These are phyloP conservation scores for Indicator maculatus DNA, from an alignment of 2,113 vertebrate species.

Conservation along the genomic window DNA sequence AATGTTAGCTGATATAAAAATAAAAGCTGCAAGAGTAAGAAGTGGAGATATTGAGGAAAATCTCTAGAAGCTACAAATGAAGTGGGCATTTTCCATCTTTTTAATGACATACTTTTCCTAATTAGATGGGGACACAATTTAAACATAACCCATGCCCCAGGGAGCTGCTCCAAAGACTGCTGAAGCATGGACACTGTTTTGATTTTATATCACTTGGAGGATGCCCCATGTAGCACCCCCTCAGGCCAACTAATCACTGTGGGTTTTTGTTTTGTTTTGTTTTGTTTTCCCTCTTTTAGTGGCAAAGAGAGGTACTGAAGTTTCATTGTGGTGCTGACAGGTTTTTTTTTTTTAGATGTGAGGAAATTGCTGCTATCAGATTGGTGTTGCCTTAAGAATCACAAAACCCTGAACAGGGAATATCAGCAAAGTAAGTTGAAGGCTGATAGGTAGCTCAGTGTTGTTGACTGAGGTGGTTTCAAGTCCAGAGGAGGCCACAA, in stretches of 20 bases:
- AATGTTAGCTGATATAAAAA: background rate
- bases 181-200: background rate
- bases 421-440: background rate
- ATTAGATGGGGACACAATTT: background rate
- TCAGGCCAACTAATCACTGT: background rate
- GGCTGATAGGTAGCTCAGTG: background rate
- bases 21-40: background rate
- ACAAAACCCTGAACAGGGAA: too few species aligned
- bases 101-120: background rate
- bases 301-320: background rate
- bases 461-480: background rate
- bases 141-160: fast-evolving
- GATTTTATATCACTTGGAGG: background rate
- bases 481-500: background rate
- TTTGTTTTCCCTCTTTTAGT: background rate
- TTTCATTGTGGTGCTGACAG: background rate
- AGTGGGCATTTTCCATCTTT: background rate
- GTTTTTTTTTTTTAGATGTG: background rate
- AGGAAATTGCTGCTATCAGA: background rate
- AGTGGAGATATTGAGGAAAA: background rate
- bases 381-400: background rate
- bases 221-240: background rate
- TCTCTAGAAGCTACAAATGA: background rate
- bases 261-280: background rate
- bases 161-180: background rate